Conservation (phyloP, 1,140 invertebrate genomes). For the Leptopilina clavipes region DNA sequence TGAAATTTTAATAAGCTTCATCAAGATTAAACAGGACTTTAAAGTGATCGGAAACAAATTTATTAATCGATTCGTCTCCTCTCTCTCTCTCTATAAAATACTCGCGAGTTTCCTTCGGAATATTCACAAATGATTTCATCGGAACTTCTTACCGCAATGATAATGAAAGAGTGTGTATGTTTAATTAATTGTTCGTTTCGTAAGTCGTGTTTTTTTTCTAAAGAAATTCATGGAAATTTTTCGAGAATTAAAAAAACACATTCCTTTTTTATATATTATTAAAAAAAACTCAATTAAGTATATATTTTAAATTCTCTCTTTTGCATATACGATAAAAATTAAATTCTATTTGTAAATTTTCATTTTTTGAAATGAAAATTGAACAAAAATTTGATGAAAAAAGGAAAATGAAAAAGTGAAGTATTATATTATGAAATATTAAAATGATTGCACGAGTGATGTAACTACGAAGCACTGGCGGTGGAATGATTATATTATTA, state of each 20-base stretch:
- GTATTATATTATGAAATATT: neutral
- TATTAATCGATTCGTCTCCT: slow-evolving; percentile 5
- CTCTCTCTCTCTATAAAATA: neutral
- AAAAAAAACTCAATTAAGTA: no score
- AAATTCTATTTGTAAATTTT: no score
- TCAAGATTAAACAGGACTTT: slow-evolving; percentile 16
- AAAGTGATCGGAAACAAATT: slow-evolving; percentile 7
- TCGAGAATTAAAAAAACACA: neutral
- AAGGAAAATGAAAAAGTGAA: neutral
- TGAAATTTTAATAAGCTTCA: slow-evolving; percentile 32
- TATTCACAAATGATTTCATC: neutral
- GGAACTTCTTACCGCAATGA: neutral
- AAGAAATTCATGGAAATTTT: neutral
- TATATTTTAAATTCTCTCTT: neutral
- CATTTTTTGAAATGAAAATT: no score
- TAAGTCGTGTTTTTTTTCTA: neutral
- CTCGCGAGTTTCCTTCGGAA: neutral
- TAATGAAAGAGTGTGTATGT: neutral
- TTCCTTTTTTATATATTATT: no score
- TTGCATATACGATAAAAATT: no score
- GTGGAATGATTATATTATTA: neutral
- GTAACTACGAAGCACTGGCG: neutral
- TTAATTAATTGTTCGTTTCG: slow-evolving; percentile 3
- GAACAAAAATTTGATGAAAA: neutral
- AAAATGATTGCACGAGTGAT: no score